phyloP scores from a whole-genome alignment of 2,888 invertebrate genomes.

The Acanthosepion esculentum region DNA sequence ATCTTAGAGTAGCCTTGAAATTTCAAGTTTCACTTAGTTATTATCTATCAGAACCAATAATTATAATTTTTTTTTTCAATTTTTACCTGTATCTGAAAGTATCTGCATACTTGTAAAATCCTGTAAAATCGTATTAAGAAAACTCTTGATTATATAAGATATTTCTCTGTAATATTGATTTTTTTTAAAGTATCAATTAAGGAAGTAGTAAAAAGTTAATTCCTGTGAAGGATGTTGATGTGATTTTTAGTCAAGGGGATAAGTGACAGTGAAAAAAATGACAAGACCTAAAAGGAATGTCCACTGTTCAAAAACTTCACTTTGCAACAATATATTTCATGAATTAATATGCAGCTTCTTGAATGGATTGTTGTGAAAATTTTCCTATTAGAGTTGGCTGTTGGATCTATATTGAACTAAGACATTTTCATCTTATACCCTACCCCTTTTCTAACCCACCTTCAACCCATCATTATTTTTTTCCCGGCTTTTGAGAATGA shows the following conservation, averaged over 20 bases:
- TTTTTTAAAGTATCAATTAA: background rate
- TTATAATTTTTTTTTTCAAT: too few relatives aligned
- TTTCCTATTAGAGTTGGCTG: background rate
- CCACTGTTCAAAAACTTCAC: background rate
- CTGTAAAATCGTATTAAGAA: too few relatives aligned
- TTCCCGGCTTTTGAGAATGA: background rate
- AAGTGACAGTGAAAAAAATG: background rate
- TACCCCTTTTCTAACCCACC: background rate
- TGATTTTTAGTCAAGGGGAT: background rate
- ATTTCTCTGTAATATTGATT: background rate
- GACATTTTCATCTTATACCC: slow-evolving; percentile 7
- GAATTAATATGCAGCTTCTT: background rate
- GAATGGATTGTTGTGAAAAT: background rate
- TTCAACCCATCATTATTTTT: background rate
- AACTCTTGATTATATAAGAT: too few relatives aligned
- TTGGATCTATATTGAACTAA: background rate
- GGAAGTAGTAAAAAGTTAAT: background rate
- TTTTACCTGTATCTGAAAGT: too few relatives aligned
- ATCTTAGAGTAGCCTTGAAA: too few relatives aligned
- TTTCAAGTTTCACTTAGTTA: too few relatives aligned
- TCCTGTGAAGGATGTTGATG: background rate
- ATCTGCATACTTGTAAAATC: too few relatives aligned
- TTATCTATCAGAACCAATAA: too few relatives aligned
- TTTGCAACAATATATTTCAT: background rate
- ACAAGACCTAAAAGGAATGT: background rate